Evolutionary conservation across 35 echinoderm and acorn worm genomes (phyloP), one percentile per base, ranked within the genome.

Genomic region (Stichopus chloronotus): DNA sequence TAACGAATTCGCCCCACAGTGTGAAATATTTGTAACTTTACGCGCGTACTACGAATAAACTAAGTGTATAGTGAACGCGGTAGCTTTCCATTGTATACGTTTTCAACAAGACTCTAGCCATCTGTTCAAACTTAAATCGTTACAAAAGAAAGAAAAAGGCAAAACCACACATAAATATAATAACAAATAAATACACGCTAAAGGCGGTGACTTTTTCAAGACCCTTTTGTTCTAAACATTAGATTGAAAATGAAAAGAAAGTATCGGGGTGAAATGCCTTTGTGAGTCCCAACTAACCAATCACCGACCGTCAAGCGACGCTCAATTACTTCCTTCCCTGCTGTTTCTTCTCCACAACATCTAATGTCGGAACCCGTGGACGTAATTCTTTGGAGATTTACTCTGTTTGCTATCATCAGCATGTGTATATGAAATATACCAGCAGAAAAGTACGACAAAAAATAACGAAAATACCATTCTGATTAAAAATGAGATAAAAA

Each of bases 141-240:
- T 43, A 43, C 30, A 43, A 43, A 43, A 43, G 30, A 43, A 43
- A 43, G 61, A 14, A 65, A 74, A 74, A 61, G n/a, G 58, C 14
- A 85, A 12, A 85, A 57, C 82, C 82, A 56, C 82, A 85, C 54
- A 85, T 85, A 85, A 85, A 58, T 85, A 85, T 85, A 58, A 85
- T 58, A 56, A 85, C 82, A 58, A 58, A 14, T 78, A 43, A 43
- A 43, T 74, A n/a, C 22, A 74, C 69, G 17, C 11, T 74, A 7
- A 19, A 4, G 69, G 69, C 69, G 13, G 17, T 74, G 13, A 20
- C 69, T 74, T 16, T 74, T 74, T 20, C 30, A 43, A 43, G 30
- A 43, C 30, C 30, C 69, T n/a, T 14, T 74, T 74, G 13, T 14
- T 74, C 69, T 14, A n/a, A 74, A 74, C 7, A 19, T 74, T 74